Conservation (phyloP, 1,140 invertebrate species). For the Notospermus geniculatus region DNA sequence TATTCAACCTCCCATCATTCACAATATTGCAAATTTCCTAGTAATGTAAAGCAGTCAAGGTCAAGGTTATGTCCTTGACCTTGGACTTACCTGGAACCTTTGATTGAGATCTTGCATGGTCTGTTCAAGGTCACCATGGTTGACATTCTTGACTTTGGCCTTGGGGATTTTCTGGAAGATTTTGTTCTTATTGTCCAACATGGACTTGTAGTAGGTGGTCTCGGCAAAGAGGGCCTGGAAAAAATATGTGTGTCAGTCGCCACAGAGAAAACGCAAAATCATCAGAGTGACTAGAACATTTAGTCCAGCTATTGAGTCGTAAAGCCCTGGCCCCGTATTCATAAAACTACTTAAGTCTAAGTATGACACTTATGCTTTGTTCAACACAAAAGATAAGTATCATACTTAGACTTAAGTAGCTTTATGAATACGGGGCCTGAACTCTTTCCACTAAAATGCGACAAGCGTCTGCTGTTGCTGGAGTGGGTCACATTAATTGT, state of each 20-base stretch:
- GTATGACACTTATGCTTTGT: too few relatives aligned
- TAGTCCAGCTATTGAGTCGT: too few relatives aligned
- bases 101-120: slow-evolving; percentile 78
- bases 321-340: too few relatives aligned
- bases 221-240: slow-evolving; percentile 76
- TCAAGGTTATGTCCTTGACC: slow-evolving; percentile 4
- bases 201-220: slow-evolving; percentile 85
- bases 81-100: slow-evolving; percentile 63
- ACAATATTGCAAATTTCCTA: background rate
- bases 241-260: background rate
- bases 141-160: slow-evolving; percentile 68
- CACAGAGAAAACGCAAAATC: background rate
- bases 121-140: slow-evolving; percentile 68
- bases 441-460: too few relatives aligned
- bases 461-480: too few relatives aligned
- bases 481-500: too few relatives aligned
- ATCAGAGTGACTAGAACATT: background rate
- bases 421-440: too few relatives aligned
- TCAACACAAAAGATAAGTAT: too few relatives aligned
- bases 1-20: background rate
- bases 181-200: slow-evolving; percentile 92
- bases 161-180: slow-evolving; percentile 85
- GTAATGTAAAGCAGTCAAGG: background rate
- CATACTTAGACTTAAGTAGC: too few relatives aligned
- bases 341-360: too few relatives aligned